Evolutionary conservation across 2,113 vertebrate genomes (phyloP).

Genomic region (Catagonus wagneri): DNA sequence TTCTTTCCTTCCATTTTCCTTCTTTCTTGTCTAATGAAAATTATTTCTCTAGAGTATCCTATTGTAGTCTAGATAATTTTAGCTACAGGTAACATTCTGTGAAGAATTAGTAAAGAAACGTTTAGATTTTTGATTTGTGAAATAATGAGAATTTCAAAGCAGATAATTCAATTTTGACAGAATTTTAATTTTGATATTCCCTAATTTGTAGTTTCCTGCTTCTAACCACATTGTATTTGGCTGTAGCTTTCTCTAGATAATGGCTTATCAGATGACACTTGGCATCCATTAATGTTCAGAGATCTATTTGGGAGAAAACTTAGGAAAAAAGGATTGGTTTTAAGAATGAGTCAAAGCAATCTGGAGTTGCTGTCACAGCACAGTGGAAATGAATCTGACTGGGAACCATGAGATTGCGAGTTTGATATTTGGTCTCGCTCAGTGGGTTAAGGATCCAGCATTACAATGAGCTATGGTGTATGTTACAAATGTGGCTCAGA

Average conservation of each 20-base stretch:
- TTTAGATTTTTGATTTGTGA: background rate
- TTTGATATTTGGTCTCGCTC: too few relatives aligned
- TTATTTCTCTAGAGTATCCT: background rate
- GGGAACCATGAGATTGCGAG: too few relatives aligned
- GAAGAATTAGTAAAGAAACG: background rate
- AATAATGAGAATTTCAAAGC: background rate
- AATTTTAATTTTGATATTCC: background rate
- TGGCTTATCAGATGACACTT: background rate
- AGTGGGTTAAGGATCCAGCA: too few relatives aligned
- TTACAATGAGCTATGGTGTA: too few relatives aligned
- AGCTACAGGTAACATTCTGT: background rate
- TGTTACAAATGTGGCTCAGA: too few relatives aligned
- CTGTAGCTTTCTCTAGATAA: background rate
- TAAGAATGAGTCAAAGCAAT: constrained; percentile 27
- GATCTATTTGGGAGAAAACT: background rate
- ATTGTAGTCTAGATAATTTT: background rate
- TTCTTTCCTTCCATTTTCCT: rapidly evolving
- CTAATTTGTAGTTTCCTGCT: background rate
- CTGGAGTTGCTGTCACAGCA: too few relatives aligned
- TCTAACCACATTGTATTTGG: background rate
- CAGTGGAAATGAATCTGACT: too few relatives aligned
- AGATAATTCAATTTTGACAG: background rate
- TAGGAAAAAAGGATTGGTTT: background rate
- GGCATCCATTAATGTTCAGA: background rate
- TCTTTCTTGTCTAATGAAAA: background rate